A percentile compares a stretch with the other conserved stretches of the same genome.
Conservation (phyloP, 2,113 vertebrate genomes). For the Periophthalmodon schlosseri region DNA sequence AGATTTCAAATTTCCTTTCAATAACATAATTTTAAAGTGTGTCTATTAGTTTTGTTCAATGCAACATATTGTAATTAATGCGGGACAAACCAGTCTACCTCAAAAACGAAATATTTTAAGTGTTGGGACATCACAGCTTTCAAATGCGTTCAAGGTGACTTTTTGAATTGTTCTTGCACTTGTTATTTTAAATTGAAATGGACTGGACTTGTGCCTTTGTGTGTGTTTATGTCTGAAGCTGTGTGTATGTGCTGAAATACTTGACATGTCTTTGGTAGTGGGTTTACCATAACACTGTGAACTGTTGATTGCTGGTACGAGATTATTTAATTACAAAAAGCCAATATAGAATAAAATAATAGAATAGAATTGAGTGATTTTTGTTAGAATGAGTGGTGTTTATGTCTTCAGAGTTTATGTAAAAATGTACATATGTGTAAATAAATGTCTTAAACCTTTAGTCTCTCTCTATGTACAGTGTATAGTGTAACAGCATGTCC, state of each 20-base stretch:
- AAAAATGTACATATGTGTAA: constrained; percentile 65
- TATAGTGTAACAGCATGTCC: constrained; percentile 7
- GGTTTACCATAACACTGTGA: constrained; percentile 74
- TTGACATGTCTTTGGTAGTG: constrained; percentile 62
- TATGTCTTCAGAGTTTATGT: constrained; percentile 44
- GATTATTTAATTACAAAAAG: constrained; percentile 49
- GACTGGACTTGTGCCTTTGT: constrained; percentile 23
- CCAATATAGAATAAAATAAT: constrained; percentile 19
- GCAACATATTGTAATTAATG: constrained; percentile 1
- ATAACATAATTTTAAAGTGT: not conserved
- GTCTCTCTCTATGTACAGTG: not conserved
- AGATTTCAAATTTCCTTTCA: not conserved
- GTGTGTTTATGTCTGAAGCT: constrained; percentile 14
- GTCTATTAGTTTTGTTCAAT: not conserved
- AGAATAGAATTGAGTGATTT: constrained; percentile 16
- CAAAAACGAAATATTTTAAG: constrained; percentile 27
- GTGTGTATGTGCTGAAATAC: constrained; percentile 61
- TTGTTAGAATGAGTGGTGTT: constrained; percentile 34
- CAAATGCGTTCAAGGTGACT: not conserved
- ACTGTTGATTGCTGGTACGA: constrained; percentile 70
- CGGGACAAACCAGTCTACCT: constrained; percentile 63
- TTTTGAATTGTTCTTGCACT: constrained; percentile 35
- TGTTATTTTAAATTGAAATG: constrained; percentile 26
- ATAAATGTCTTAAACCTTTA: constrained; percentile 63
- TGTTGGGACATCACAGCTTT: not conserved